A percentile compares a stretch with the other conserved stretches of the same genome.
These are phyloP conservation scores for Oreochromis tanganicae DNA, from an alignment of 2,113 vertebrate species.

Conservation along the genomic window DNA sequence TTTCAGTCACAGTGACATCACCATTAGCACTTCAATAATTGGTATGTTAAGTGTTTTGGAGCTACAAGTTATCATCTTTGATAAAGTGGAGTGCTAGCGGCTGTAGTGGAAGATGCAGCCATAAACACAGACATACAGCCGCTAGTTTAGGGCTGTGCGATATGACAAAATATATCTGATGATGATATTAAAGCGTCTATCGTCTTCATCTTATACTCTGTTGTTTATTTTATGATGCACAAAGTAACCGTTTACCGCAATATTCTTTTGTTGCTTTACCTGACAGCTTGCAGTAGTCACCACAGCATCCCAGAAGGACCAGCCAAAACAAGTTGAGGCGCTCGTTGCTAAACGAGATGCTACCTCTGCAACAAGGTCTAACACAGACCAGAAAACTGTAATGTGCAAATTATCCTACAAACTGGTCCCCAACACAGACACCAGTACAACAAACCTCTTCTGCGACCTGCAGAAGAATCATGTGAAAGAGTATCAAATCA, in stretches of 20 bases:
- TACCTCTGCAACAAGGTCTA: background rate
- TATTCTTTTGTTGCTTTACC: no score
- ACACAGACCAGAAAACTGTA: background rate
- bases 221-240: background rate
- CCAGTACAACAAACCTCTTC: background rate
- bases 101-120: background rate
- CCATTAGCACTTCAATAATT: background rate
- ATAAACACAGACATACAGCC: background rate
- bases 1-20: background rate
- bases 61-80: background rate
- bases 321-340: background rate
- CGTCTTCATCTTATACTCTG: background rate
- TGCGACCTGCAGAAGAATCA: background rate
- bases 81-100: background rate
- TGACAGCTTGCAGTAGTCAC: background rate
- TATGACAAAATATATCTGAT: background rate
- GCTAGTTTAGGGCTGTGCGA: background rate
- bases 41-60: background rate
- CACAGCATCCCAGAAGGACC: rapidly evolving
- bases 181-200: background rate
- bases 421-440: background rate
- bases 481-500: rapidly evolving
- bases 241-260: background rate
- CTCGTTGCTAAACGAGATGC: background rate
- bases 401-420: background rate